Evolutionary conservation across 92 coral and sea anemone genomes (phyloP), one percentile per base, ranked within the genome.

Genomic region (Porites evermanni): DNA sequence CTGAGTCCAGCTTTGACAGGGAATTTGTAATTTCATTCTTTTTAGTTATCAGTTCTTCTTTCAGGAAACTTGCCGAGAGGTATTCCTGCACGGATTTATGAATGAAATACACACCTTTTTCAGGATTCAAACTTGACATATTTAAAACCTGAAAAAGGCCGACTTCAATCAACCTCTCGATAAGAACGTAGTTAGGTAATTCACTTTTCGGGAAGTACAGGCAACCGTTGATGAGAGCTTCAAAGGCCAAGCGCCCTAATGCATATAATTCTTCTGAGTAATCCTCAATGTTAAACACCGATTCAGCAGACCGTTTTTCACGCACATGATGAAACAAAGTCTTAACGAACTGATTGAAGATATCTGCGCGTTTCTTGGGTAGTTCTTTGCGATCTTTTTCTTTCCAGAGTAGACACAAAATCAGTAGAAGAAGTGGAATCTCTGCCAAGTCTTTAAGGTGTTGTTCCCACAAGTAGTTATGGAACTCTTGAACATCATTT

Each of bases 371-470:
- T 61, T 68, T 60, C 38, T 10, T 32, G 32, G 81, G 70, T 10
- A 56, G 13, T 8, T 16, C 81, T n/a, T 0, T 19, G 0, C 12
- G 60, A 56, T 3, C 9, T 16, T 29, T 77, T 12, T 18, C 70
- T 6, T 26, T 17, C 70, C 81, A 60, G 16, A 61, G 17, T 7
- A 4, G 1, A 29, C 70, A 60, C 24, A 77, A 50, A 13, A 77
- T 77, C 12, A 77, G 53, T 19, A 75, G 12, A 10, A 75, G 66
- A 59, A 75, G 79, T 6, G 79, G 79, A 24, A 75, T 58, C 29
- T 75, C 67, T 1, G 79, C 79, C 67, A 75, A 4, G 66, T 13
- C 51, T 1, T 16, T 54, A 38, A 75, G 66, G 54, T 21, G 13
- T 54, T 59, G 60, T 54, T 75, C 6, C 19, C 2, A 1, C 66